phyloP scores from a whole-genome alignment of 2,113 vertebrate genomes.

The Xiphophorus maculatus region DNA sequence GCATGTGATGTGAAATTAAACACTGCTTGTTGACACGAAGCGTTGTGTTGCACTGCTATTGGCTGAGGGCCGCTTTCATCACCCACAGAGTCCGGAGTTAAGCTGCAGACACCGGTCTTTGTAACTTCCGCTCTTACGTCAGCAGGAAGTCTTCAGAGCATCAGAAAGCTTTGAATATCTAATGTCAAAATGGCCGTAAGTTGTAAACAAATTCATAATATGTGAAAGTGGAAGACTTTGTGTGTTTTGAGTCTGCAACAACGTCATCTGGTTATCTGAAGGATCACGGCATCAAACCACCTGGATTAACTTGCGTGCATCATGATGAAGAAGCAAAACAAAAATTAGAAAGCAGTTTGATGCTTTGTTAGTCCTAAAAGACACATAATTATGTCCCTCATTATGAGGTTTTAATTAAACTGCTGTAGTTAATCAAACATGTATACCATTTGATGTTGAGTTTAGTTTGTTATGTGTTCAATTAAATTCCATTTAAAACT shows the following conservation, averaged over 20 bases:
- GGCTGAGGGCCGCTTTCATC: slow-evolving; percentile 40
- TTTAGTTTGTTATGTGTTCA: not conserved
- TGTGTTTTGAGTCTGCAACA: slow-evolving; percentile 28
- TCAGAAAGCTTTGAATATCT: slow-evolving; percentile 50
- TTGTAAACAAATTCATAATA: slow-evolving; percentile 7
- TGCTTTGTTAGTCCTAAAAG: not conserved
- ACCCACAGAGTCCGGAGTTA: slow-evolving; percentile 45
- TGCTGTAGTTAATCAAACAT: not conserved
- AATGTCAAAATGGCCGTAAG: slow-evolving; percentile 39
- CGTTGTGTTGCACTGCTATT: slow-evolving; percentile 46
- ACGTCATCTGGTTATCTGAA: slow-evolving; percentile 38
- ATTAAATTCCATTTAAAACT: not conserved
- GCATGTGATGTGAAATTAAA: slow-evolving; percentile 62
- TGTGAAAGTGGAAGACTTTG: slow-evolving; percentile 28
- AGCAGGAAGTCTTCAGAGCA: slow-evolving; percentile 52
- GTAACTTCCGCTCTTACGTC: slow-evolving; percentile 45
- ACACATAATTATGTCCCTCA: not conserved
- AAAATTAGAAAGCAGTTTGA: slow-evolving; percentile 23
- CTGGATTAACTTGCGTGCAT: slow-evolving; percentile 37
- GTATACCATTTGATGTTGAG: not conserved
- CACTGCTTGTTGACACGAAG: slow-evolving; percentile 54
- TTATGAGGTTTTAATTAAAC: not conserved
- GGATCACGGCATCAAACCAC: slow-evolving; percentile 16
- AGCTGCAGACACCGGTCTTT: slow-evolving; percentile 54
- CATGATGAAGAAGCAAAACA: slow-evolving; percentile 50